phyloP scores from a whole-genome alignment of 1,140 invertebrate genomes.

The Spodoptera litura region DNA sequence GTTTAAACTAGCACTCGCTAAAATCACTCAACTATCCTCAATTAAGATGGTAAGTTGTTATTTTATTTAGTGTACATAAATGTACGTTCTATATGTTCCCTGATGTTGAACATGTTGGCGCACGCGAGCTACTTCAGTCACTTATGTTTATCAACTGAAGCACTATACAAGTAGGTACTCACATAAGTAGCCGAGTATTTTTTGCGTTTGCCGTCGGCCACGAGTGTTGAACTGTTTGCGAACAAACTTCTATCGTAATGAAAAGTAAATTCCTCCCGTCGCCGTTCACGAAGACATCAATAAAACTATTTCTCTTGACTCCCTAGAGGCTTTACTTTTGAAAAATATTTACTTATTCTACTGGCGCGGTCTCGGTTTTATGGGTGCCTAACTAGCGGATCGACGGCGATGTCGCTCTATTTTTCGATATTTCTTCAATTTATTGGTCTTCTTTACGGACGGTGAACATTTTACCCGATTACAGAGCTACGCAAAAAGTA shows the following conservation, averaged over 20 bases:
- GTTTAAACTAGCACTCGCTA: not conserved
- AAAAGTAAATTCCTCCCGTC: constrained; percentile 75
- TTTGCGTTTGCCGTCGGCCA: constrained; percentile 60
- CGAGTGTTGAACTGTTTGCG: constrained; percentile 69
- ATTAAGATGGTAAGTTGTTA: constrained; percentile 25
- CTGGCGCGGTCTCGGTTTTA: constrained; percentile 49
- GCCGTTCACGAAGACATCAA: constrained; percentile 69
- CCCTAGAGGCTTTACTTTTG: constrained; percentile 54
- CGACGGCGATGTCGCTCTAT: constrained; percentile 41
- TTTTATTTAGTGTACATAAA: not conserved
- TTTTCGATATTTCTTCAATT: constrained; percentile 46
- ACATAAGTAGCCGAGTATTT: constrained; percentile 41
- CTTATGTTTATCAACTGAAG: constrained; percentile 35
- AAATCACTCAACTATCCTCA: not conserved
- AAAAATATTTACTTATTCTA: constrained; percentile 66
- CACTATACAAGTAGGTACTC: constrained; percentile 43
- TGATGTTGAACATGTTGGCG: constrained; percentile 17
- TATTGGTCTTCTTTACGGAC: constrained; percentile 44
- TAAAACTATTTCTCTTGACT: constrained; percentile 67
- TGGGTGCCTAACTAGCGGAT: constrained; percentile 49
- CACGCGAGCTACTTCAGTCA: constrained; percentile 27
- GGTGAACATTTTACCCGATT: constrained; percentile 45
- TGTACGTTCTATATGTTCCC: not conserved
- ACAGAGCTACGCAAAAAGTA: constrained; percentile 35
- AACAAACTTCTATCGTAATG: constrained; percentile 78